A percentile compares a stretch with the other conserved stretches of the same genome.
phyloP scores from a whole-genome alignment of 2,113 vertebrate species.

The Aptenodytes patagonicus region DNA sequence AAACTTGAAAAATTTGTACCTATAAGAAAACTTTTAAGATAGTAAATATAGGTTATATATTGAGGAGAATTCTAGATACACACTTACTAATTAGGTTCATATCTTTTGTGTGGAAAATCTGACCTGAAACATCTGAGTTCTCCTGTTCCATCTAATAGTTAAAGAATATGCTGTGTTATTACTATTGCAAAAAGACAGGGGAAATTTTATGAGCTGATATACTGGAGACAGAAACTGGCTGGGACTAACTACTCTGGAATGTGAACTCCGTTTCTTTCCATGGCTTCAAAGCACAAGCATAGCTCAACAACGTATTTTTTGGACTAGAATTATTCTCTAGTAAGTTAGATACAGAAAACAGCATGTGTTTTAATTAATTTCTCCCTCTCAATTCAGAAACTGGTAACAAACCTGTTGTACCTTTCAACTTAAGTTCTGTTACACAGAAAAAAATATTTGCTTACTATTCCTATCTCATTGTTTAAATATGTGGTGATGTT shows the following conservation, averaged over 20 bases:
- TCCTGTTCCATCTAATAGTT: not conserved
- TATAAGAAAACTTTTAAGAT: not conserved
- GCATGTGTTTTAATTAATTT: not conserved
- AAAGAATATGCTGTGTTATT: not conserved
- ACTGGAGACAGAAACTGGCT: slow-evolving; percentile 39
- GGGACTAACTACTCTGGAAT: slow-evolving; percentile 1
- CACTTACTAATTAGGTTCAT: not conserved
- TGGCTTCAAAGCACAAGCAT: slow-evolving; percentile 2
- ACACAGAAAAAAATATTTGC: not conserved
- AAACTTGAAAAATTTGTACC: not conserved
- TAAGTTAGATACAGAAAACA: not conserved
- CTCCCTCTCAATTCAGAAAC: not conserved
- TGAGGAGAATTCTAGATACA: not conserved
- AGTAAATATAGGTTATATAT: not conserved
- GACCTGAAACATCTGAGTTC: not conserved
- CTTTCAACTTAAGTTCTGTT: not conserved
- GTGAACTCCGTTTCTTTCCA: not conserved
- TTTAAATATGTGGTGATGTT: not conserved
- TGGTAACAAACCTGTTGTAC: not conserved
- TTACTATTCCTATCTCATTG: not conserved
- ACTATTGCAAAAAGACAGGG: not conserved
- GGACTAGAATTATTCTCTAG: not conserved
- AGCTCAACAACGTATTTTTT: not conserved
- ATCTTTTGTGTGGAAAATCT: not conserved
- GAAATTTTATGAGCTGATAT: slow-evolving; percentile 44